Evolutionary conservation across 2,113 vertebrate genomes (phyloP).

Genomic region (Ageneiosus marmoratus): DNA sequence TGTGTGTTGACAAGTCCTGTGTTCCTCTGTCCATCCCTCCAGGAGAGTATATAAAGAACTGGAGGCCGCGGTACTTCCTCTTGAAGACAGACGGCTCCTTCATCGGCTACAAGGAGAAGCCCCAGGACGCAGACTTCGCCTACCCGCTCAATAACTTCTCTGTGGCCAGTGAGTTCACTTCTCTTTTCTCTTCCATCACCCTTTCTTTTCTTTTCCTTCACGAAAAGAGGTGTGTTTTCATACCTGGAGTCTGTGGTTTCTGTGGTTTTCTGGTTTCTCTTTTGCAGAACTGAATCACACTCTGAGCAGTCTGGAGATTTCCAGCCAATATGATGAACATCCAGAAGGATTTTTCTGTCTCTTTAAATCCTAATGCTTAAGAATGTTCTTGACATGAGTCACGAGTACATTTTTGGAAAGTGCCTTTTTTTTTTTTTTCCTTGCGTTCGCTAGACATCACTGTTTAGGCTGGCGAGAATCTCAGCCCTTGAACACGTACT

Average conservation of each 20-base stretch:
- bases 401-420: background rate
- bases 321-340: background rate
- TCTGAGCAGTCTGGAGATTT: background rate
- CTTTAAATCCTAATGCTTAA: background rate
- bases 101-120: conserved; percentile 98
- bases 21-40: conserved; percentile 35
- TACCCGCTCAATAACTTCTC: conserved; percentile 99
- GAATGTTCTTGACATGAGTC: conserved; percentile 8
- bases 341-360: background rate
- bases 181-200: background rate
- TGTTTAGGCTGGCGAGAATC: conserved; percentile 19
- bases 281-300: background rate
- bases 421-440: background rate
- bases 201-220: background rate
- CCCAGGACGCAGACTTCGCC: conserved; percentile 94
- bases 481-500: background rate
- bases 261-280: background rate
- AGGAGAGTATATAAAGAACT: conserved; percentile 99
- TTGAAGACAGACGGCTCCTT: conserved; percentile 96
- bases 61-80: conserved; percentile 94
- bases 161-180: conserved; percentile 85
- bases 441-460: background rate
- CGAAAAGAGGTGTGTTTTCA: background rate
- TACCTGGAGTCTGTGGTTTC: background rate
- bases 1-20: background rate